Conservation (phyloP, 2,888 invertebrate species). For the Amphipoea oculea region DNA sequence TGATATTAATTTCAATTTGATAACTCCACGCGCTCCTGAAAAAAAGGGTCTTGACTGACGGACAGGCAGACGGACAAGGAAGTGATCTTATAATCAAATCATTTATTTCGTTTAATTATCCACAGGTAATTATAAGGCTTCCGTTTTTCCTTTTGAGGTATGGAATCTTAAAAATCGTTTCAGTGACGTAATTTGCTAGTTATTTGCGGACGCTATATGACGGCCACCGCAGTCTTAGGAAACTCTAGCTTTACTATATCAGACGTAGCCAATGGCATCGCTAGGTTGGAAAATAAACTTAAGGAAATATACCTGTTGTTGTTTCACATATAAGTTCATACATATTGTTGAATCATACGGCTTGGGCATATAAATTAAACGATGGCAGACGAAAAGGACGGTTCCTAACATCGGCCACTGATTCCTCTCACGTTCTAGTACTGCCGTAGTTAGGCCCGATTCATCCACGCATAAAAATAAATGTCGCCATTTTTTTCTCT, state of each 20-base stretch:
- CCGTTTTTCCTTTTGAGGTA: too few species aligned
- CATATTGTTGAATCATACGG: conserved; percentile 15
- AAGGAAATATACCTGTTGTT: conserved; percentile 5
- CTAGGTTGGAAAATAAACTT: not conserved
- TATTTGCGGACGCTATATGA: not conserved
- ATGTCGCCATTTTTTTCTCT: conserved; percentile 24
- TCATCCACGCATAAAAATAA: conserved; percentile 40
- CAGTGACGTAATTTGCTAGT: not conserved
- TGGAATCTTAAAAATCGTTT: not conserved
- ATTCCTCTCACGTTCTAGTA: conserved; percentile 46
- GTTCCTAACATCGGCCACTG: not conserved
- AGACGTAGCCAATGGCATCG: not conserved
- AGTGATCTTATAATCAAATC: too few species aligned
- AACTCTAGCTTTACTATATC: not conserved
- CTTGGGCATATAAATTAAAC: conserved; percentile 35
- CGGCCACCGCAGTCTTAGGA: too few species aligned
- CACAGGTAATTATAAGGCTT: too few species aligned
- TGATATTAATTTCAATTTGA: too few species aligned
- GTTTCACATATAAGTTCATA: not conserved
- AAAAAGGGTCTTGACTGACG: too few species aligned
- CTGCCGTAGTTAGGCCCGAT: conserved; percentile 33
- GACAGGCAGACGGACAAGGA: too few species aligned
- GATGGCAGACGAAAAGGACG: conserved; percentile 5
- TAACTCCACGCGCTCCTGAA: too few species aligned
- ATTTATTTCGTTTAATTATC: too few species aligned